phyloP scores from a whole-genome alignment of 1,140 invertebrate genomes.

The Araneus ventricosus region DNA sequence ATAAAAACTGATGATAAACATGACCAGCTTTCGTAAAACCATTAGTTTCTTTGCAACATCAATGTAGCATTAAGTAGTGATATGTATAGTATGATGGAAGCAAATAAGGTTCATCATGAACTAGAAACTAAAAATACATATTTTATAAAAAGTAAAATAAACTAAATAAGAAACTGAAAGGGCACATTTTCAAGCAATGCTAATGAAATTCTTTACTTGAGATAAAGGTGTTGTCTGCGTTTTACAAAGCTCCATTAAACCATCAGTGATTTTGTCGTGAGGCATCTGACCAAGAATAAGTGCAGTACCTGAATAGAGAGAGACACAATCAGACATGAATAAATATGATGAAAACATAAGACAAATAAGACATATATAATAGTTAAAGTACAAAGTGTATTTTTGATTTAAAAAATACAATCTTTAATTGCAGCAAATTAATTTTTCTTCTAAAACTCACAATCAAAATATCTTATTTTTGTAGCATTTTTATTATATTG shows the following conservation, averaged over 20 bases:
- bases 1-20: too few species aligned
- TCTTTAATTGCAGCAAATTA: background rate
- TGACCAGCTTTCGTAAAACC: too few species aligned
- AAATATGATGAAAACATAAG: background rate
- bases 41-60: too few species aligned
- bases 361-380: background rate
- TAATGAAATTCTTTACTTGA: constrained; percentile 80
- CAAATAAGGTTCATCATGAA: too few species aligned
- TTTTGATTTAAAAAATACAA: background rate
- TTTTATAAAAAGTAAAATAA: background rate
- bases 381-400: too few species aligned
- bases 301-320: constrained; percentile 82
- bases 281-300: constrained; percentile 85
- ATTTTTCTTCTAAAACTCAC: too few species aligned
- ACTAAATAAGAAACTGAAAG: background rate
- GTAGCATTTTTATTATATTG: too few species aligned
- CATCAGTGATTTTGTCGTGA: constrained; percentile 84
- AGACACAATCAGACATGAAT: background rate
- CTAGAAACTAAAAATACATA: too few species aligned
- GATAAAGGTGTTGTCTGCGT: constrained; percentile 87
- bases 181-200: background rate
- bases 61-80: too few species aligned
- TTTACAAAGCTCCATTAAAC: constrained; percentile 89
- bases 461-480: too few species aligned
- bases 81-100: too few species aligned